Base-by-base conservation (phyloP, 2,888 invertebrate genomes). In the Tipula confusa region DNA sequence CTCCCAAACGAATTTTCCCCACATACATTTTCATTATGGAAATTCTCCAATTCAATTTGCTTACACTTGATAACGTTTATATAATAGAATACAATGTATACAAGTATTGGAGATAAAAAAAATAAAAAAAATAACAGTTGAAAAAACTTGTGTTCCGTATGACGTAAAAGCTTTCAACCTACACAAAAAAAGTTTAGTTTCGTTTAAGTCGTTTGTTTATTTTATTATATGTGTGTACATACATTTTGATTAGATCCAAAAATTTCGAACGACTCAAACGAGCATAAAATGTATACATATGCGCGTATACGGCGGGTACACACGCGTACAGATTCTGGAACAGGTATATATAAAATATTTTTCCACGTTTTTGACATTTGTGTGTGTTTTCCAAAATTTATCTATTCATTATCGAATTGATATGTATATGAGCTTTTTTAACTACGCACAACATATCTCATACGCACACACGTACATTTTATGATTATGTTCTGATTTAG, bases 81-180 rank as follows among this genome's bases (percentile, higher is more conserved):
- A 18, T 18, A 48, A 48, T 48, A 18, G 48, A 18, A 48, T 18
- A 64, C 24, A 64, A 64, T 9, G 64, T 64, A 64, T 64, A 24
- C 9, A 24, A 9, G 64, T 64, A 24, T 24, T 9, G 7, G 24
- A 15, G 9, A n/a, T n/a, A n/a, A n/a, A n/a, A n/a, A n/a, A 7
- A 9, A 36, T 36, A 11, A 43, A 43, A 64, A 64, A 24, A 48
- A 48, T 24, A 11, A 64, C 4, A 43, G 24, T 64, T 64, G 64
- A 24, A 11, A 43, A 64, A 64, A 64, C 48, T 48, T 24, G 64
- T 64, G 64, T 64, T 24, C 24, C 64, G 64, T 64, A 64, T 64
- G 64, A 64, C 64, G 64, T 64, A 64, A 24, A 64, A 64, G 64
- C 64, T 64, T 64, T 24, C 64, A 64, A 64, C 64, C 64, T 64